Evolutionary conservation across 2,797 vertebrate species (phyloP), one percentile per base, ranked within the genome.

Genomic region (Synaphobranchus kaupii): DNA sequence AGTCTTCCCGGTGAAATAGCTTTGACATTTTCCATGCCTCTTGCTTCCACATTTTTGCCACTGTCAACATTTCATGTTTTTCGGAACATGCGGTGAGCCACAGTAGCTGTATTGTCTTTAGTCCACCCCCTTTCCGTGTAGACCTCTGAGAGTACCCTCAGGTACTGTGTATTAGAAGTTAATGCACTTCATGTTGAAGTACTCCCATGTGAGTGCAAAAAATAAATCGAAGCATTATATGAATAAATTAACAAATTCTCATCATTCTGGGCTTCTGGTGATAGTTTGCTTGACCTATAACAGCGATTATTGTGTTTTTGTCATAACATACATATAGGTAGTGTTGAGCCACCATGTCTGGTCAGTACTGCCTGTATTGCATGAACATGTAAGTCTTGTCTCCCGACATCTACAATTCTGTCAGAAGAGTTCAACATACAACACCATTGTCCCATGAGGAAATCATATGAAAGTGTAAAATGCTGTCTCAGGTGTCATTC

Each of bases 1-100:
- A 48, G 17, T 81, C 78, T n/a, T 81, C 78, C 20, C 47, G 50
- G 78, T 81, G 44, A 81, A 81, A 81, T 81, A 48, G 78, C 22
- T 5, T 81, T 81, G 47, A 81, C 78, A 81, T 81, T 81, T 81
- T n/a, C 17, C n/a, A 9, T 81, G 47, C 20, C 78, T 39, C 9
- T 25, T 81, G 34, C 34, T 44, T 78, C 34, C 73, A 81, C 8
- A 50, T 22, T 81, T 39, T 25, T n/a, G 47, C 78, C 73, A 39
- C 17, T n/a, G 68, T 71, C 68, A 71, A 71, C n/a, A 34, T 78
- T 78, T 78, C 31, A 39, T 78, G 73, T 78, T 39, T 44, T 73
- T 34, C 17, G 34, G 39, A 34, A 5, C 39, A 78, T 44, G 73
- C 34, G 31, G 68, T 71, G 68, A 71, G 68, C 28, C 4, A 71